Evolutionary conservation across 92 coral and sea anemone genomes (phyloP), one percentile per base, ranked within the genome.

Genomic region (Pocillopora meandrina): DNA sequence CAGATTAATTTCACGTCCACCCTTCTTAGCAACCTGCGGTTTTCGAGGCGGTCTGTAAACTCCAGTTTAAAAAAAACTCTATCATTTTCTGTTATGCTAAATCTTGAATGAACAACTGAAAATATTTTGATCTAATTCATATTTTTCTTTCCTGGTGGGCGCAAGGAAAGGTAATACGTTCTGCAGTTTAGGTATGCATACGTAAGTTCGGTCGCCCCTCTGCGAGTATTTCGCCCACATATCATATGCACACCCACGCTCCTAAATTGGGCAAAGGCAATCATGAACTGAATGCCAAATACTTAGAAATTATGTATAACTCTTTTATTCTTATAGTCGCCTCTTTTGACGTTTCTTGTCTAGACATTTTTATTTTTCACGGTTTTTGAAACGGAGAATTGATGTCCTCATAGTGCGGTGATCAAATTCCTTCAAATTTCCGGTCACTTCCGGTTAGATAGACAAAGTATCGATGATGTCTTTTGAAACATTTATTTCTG

Each of bases 401-500:
- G 18, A 33, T 11, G 3, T 9, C 14, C 12, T 1, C 9, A 14
- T 74, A 33, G 35, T 12, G 3, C 9, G 74, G 33, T 1, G 74
- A 35, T 70, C 74, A 36, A 70, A 68, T 68, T 68, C 74, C 33
- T 36, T 70, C 36, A 0, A n/a, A 60, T 31, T 76, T 78, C 71
- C 75, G 49, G 56, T 26, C 65, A 69, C 56, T 68, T 69, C 76
- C 84, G 84, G 67, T 80, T 65, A 70, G 18, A 59, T 12, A 59
- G 18, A 59, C 10, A 10, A 70, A 31, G 9, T 70, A 6, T 70
- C 56, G 55, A 33, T 58, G 35, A 68, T 10, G 56, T 13, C 59
- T 80, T 80, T 66, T 65, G 74, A 6, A 15, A 34, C 3, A 8
- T n/a, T 35, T 70, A 16, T n/a, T 15, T 55, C 62, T 52, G 35